Evolutionary conservation across 2,113 vertebrate genomes (phyloP).

Genomic region (Hoplias malabaricus): DNA sequence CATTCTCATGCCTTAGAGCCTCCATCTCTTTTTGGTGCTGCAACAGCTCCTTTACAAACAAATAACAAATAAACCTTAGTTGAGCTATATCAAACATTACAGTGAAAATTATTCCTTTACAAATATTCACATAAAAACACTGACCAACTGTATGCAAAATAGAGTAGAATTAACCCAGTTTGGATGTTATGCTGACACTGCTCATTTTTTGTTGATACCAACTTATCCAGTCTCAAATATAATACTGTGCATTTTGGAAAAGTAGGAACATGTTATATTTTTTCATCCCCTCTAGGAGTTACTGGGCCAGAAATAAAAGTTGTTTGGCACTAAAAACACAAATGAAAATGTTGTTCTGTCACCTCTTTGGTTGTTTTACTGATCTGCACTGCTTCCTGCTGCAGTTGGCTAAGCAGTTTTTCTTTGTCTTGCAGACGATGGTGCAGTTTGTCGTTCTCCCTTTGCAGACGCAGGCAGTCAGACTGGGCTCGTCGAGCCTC

Average conservation of each 20-base stretch:
- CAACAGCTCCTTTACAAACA: slow-evolving; percentile 71
- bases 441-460: slow-evolving; percentile 78
- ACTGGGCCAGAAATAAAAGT: too few species aligned
- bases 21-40: slow-evolving; percentile 74
- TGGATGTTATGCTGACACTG: too few species aligned
- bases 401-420: slow-evolving; percentile 76
- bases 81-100: too few species aligned
- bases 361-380: slow-evolving; percentile 79
- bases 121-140: too few species aligned
- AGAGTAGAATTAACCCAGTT: too few species aligned
- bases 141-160: too few species aligned
- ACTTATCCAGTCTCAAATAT: too few species aligned
- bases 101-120: too few species aligned
- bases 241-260: too few species aligned
- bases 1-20: slow-evolving; percentile 71
- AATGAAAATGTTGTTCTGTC: slow-evolving; percentile 35
- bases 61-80: neutral
- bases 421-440: slow-evolving; percentile 74
- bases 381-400: slow-evolving; percentile 75
- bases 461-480: slow-evolving; percentile 75
- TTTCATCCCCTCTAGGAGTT: too few species aligned
- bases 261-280: too few species aligned
- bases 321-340: neutral
- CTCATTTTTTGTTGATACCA: too few species aligned
- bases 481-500: slow-evolving; percentile 77